These are phyloP conservation scores for Nemotelus pantherinus DNA, from an alignment of 2,888 invertebrate genomes.

Conservation along the genomic window DNA sequence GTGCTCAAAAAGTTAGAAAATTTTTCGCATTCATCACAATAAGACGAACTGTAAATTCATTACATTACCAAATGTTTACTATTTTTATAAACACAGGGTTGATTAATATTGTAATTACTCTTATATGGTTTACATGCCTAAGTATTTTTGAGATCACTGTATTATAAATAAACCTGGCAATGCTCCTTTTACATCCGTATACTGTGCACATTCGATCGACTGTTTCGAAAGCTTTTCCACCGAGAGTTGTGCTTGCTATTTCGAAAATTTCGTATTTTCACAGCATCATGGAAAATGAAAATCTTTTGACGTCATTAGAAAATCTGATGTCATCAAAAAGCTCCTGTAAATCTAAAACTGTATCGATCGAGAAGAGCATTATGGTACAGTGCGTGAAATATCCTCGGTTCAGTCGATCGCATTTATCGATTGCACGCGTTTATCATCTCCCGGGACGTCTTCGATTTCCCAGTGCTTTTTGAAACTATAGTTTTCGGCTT, in stretches of 20 bases:
- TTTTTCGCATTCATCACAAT: too few species aligned
- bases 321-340: constrained; percentile 40
- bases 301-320: constrained; percentile 19
- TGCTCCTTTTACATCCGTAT: not conserved
- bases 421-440: constrained; percentile 22
- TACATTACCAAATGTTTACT: too few species aligned
- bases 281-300: constrained; percentile 17
- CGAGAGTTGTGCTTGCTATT: not conserved
- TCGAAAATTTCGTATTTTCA: constrained; percentile 6
- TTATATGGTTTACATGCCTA: not conserved
- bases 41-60: too few species aligned
- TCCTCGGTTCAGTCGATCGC: constrained; percentile 33
- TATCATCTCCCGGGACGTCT: not conserved
- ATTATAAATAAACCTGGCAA: not conserved
- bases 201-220: too few species aligned
- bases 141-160: not conserved
- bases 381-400: constrained; percentile 34
- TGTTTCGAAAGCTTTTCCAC: constrained; percentile 4
- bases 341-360: constrained; percentile 2
- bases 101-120: too few species aligned
- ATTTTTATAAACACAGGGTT: too few species aligned
- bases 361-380: constrained; percentile 1
- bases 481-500: not conserved
- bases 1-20: too few species aligned
- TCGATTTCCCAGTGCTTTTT: not conserved